These are phyloP conservation scores for Excalfactoria chinensis DNA, from an alignment of 2,113 vertebrate species.

Conservation along the genomic window DNA sequence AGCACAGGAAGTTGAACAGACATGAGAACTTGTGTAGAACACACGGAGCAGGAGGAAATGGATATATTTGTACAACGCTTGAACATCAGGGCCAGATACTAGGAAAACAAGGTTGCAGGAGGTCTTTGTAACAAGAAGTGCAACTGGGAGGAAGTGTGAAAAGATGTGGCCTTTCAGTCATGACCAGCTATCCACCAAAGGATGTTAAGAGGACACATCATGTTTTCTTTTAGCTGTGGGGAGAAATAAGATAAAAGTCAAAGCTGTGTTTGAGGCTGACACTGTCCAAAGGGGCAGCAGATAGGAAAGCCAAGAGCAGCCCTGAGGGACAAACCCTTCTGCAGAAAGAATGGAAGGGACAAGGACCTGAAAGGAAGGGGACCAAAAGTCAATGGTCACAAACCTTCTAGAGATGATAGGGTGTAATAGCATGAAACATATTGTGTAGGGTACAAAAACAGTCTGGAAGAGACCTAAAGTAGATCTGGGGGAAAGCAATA, in stretches of 20 bases:
- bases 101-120: not conserved
- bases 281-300: accelerated
- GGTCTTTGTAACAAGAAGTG: not conserved
- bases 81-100: not conserved
- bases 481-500: not conserved
- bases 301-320: not conserved
- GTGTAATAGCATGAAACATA: not conserved
- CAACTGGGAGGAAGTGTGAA: not conserved
- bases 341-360: not conserved
- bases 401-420: not conserved
- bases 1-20: not conserved
- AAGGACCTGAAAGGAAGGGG: not conserved
- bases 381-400: not conserved
- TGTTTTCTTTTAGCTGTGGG: not conserved
- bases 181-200: not conserved
- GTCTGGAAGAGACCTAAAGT: not conserved
- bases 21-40: not conserved
- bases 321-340: not conserved
- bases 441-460: not conserved
- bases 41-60: not conserved
- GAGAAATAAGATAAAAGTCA: not conserved
- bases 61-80: not conserved
- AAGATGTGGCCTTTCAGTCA: not conserved
- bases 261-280: not conserved
- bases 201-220: not conserved